Evolutionary conservation across 2,113 vertebrate genomes (phyloP).

Genomic region (Delphinapterus leucas): DNA sequence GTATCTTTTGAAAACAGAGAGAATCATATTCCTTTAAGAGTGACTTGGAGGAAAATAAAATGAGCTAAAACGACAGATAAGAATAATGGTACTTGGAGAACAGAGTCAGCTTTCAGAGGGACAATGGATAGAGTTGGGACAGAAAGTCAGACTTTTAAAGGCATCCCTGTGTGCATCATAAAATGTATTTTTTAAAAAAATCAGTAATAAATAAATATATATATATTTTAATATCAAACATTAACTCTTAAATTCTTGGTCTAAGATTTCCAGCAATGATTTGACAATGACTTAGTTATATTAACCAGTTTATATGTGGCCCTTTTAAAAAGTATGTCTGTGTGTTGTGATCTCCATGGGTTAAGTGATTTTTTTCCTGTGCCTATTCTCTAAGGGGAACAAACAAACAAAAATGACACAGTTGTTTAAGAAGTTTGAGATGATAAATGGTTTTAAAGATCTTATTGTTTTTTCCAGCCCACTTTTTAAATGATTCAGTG

Average conservation of each 20-base stretch:
- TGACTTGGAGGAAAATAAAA: neutral
- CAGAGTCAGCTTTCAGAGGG: neutral
- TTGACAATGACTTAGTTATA: neutral
- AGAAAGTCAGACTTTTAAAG: neutral
- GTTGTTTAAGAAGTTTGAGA: slow-evolving; percentile 44
- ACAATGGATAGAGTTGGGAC: neutral
- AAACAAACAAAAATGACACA: neutral
- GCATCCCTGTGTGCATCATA: neutral
- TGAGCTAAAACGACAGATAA: neutral
- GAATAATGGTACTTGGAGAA: neutral
- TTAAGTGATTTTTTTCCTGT: slow-evolving; percentile 56
- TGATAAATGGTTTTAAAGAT: slow-evolving; percentile 61
- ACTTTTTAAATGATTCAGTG: slow-evolving; percentile 61
- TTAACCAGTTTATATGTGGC: neutral
- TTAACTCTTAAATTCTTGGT: neutral
- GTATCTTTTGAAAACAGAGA: neutral
- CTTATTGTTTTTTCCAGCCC: slow-evolving; percentile 1
- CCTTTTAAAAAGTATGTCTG: neutral
- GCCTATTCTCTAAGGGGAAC: slow-evolving; percentile 9
- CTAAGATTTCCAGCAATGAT: neutral
- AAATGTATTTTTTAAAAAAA: neutral
- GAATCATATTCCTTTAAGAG: neutral
- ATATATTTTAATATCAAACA: neutral
- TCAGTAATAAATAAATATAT: neutral
- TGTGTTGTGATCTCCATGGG: neutral